Percentiles rank a stretch among this genome's conserved stretches.
Evolutionary conservation across 1,140 invertebrate species (phyloP).

Genomic region (Drosophila murphyi): DNA sequence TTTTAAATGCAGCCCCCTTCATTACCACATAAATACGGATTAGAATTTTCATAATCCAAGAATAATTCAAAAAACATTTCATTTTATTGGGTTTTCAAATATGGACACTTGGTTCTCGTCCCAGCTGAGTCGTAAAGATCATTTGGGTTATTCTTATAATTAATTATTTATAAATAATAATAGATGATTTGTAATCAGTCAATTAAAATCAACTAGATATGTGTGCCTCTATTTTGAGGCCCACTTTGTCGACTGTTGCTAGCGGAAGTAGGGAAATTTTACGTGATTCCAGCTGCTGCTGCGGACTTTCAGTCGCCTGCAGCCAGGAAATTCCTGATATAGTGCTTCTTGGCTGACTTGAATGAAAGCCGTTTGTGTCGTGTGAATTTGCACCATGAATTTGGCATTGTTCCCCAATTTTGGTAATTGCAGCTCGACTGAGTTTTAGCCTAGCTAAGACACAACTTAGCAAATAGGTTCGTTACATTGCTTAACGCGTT

Average conservation of each 20-base stretch:
- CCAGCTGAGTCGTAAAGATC: too few species aligned
- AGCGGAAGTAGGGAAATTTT: slow-evolving; percentile 55
- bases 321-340: slow-evolving; percentile 83
- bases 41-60: neutral
- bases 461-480: too few species aligned
- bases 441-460: too few species aligned
- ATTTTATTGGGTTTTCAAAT: too few species aligned
- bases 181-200: too few species aligned
- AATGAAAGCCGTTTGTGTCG: slow-evolving; percentile 65
- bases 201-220: slow-evolving; percentile 34
- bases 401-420: slow-evolving; percentile 51
- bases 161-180: too few species aligned
- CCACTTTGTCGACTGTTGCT: slow-evolving; percentile 48
- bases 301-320: slow-evolving; percentile 15
- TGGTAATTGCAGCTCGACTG: too few species aligned
- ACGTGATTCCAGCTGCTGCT: neutral
- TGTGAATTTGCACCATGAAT: slow-evolving; percentile 75
- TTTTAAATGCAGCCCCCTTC: slow-evolving; percentile 1
- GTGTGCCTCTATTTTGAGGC: slow-evolving; percentile 57
- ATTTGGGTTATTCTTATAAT: too few species aligned
- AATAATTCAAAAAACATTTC: too few species aligned
- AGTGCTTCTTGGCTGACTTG: slow-evolving; percentile 61
- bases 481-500: slow-evolving; percentile 69
- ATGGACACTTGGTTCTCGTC: too few species aligned
- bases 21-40: neutral